Conservation (phyloP, 2,113 vertebrate species). For the Phaethon lepturus region DNA sequence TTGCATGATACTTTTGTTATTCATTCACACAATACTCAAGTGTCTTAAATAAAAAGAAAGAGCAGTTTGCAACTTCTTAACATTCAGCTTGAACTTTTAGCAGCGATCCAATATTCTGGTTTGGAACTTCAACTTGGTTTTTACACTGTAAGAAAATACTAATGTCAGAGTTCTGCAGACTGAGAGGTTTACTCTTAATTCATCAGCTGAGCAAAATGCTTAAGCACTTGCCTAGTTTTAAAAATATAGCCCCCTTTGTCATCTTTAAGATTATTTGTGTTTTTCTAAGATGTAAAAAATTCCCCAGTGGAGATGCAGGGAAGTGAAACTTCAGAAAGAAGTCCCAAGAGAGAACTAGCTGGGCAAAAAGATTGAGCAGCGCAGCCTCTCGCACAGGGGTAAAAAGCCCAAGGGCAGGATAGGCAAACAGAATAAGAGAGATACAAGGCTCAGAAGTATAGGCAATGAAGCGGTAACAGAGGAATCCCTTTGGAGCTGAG, state of each 20-base stretch:
- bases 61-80: not conserved
- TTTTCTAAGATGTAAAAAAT: not conserved
- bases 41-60: not conserved
- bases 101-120: not conserved
- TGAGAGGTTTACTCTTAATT: not conserved
- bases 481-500: not conserved
- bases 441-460: not conserved
- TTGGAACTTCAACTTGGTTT: not conserved
- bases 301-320: fast-evolving
- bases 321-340: not conserved
- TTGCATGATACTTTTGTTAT: not conserved
- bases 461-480: not conserved
- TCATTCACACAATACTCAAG: not conserved
- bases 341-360: not conserved
- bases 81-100: not conserved
- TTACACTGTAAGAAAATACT: not conserved
- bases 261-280: not conserved
- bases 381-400: not conserved
- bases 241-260: not conserved
- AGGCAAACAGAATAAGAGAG: not conserved
- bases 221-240: not conserved
- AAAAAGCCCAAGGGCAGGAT: not conserved
- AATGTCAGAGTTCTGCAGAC: not conserved
- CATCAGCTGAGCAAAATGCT: not conserved
- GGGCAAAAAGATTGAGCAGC: not conserved